These are phyloP conservation scores for Serinus canaria DNA, from an alignment of 2,113 vertebrate species.

Conservation along the genomic window DNA sequence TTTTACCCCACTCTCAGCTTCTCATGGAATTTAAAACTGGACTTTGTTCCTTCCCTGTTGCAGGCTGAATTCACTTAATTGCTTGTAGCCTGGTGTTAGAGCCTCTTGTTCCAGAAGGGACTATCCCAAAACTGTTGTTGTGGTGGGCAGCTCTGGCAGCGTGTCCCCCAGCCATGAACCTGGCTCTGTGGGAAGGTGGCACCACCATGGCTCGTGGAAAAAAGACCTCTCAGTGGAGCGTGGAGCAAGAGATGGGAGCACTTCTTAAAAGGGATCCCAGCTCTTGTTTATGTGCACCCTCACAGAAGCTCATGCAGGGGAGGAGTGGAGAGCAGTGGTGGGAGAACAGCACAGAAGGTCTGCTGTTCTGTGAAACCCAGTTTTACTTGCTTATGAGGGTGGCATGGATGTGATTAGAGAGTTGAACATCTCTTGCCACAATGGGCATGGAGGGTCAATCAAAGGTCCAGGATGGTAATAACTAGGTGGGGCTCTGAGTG, in stretches of 20 bases:
- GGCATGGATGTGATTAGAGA: background rate
- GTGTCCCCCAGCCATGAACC: rapidly evolving
- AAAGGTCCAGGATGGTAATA: background rate
- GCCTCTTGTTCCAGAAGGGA: background rate
- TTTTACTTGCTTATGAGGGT: background rate
- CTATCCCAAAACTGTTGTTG: background rate
- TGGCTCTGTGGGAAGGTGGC: background rate
- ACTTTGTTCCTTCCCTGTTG: background rate
- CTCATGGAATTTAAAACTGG: background rate
- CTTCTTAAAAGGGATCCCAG: background rate
- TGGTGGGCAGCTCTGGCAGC: background rate
- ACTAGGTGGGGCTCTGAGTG: background rate
- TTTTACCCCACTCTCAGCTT: background rate
- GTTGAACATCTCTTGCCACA: rapidly evolving
- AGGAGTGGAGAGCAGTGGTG: background rate
- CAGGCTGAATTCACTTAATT: background rate
- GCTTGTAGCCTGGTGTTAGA: background rate
- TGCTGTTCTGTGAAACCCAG: background rate
- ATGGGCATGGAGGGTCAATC: background rate
- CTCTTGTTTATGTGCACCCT: background rate
- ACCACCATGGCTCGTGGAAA: no score
- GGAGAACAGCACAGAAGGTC: background rate
- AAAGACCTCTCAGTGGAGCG: background rate
- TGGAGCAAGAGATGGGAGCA: background rate
- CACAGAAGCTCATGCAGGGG: background rate